Evolutionary conservation across 2,888 invertebrate genomes (phyloP), one percentile per base, ranked within the genome.

Genomic region (Imbricaverruca yamaguchii): DNA sequence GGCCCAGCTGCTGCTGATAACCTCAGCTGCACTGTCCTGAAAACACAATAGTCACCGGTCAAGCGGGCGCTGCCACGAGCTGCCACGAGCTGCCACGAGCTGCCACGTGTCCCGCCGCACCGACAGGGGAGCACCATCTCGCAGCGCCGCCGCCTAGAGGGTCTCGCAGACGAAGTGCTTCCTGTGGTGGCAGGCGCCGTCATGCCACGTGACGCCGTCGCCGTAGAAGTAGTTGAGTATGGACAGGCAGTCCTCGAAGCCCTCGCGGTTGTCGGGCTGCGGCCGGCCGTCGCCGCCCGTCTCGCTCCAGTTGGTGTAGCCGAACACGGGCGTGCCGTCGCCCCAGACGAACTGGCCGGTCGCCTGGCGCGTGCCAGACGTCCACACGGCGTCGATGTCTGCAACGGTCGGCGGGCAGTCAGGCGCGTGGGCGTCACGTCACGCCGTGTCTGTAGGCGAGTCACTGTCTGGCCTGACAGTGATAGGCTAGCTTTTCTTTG

Each of bases 141-240:
- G 39, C 2, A 39, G 39, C 39, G 2, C 39, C 39, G 39, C 39
- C 39, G 39, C 39, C 39, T 39, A 39, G 39, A 39, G 39, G 39
- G 39, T 39, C 65, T 84, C 84, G 78, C 84, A 84, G 81, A 84
- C 81, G 56, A 81, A 80, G n/a, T 82, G 82, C 61, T 83, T 83
- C 9, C 53, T 39, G 81, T 83, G 82, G 53, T 81, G 53, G 81
- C 84, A 84, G 21, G 80, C 61, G 9, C 83, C 81, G 63, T 84
- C 84, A 79, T 84, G 84, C 82, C 81, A 83, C 23, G 56, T 81
- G 77, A 83, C 74, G 39, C 84, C 83, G 80, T 84, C 84, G n/a
- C 63, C 21, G 80, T 84, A 83, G 65, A 83, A 80, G 79, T 83
- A 81, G 81, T 84, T 84, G 56, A 84, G 81, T 21, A 83, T 74